Evolutionary conservation across 2,113 vertebrate species (phyloP).

Genomic region (Oncorhynchus tshawytscha): DNA sequence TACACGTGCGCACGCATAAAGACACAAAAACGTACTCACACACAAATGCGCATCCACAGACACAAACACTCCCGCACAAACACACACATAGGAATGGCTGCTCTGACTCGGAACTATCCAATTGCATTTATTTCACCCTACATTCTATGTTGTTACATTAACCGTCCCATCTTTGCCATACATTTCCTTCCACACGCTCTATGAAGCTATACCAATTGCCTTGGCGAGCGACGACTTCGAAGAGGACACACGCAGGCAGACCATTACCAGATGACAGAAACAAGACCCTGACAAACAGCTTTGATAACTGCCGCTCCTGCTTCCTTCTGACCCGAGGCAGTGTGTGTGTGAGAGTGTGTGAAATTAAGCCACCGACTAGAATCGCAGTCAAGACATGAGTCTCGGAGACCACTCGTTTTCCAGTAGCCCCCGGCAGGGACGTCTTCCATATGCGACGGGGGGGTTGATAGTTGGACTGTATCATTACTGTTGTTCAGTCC

Average conservation of each 20-base stretch:
- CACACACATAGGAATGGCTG: background rate
- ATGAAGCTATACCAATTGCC: background rate
- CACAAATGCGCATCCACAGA: conserved; percentile 20
- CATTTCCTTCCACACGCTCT: conserved; percentile 2
- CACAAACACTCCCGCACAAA: background rate
- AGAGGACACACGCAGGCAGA: background rate
- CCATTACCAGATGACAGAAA: background rate
- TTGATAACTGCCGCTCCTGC: conserved; percentile 1
- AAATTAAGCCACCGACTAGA: conserved; percentile 38
- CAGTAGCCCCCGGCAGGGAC: background rate
- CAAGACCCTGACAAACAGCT: conserved; percentile 14
- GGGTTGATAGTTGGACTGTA: background rate
- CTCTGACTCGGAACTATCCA: background rate
- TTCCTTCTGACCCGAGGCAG: conserved; percentile 18
- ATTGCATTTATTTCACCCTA: background rate
- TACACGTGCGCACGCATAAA: background rate
- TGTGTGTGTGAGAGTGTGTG: conserved; percentile 32
- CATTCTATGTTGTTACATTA: conserved; percentile 1
- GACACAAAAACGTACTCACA: background rate
- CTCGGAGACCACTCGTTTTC: conserved; percentile 27
- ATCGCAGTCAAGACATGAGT: conserved; percentile 13
- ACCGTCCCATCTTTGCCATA: background rate
- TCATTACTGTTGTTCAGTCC: background rate
- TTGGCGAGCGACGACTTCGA: background rate
- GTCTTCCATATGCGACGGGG: conserved; percentile 27